Evolutionary conservation across 2,113 vertebrate genomes (phyloP), one percentile per base, ranked within the genome.

Genomic region (Pampusana beccarii): DNA sequence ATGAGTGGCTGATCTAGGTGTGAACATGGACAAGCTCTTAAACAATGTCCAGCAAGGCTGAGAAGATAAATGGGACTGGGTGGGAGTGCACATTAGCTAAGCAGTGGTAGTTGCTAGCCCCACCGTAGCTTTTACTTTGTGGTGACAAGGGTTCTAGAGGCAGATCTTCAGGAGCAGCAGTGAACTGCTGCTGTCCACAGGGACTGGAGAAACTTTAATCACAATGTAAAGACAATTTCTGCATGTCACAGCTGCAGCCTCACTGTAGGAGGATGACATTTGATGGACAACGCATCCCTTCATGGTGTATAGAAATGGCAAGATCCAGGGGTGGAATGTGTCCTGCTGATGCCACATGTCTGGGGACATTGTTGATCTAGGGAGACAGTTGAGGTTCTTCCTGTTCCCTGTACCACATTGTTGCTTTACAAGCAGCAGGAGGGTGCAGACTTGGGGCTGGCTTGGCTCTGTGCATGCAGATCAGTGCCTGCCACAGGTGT

Each of bases 331-430:
- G 21, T 58, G 46, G 28, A 19, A 16, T 0, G 2, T 0, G 11
- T 75, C 61, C 29, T 0, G 2, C 50, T 38, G 54, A 7, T 31
- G 54, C 40, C 40, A 26, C 11, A 0, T 6, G 11, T 7, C 12
- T 46, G 58, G 57, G 28, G 17, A 28, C 36, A 10, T 26, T 53
- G 19, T n/a, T 66, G 1, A 10, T 21, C 46, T 23, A 20, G 64
- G 58, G 71, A 50, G 62, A 17, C 20, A 44, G 14, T 1, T 46
- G 67, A 40, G 17, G 5, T 64, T 26, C 23, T 33, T 44, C 42
- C 51, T 3, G 2, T 40, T 74, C 9, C 67, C 48, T 11, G 5
- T 4, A 13, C 29, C 14, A 4, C 7, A 9, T 17, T 12, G 15
- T 19, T 69, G 21, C 18, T 57, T 72, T 7, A 16, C 20, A 16